phyloP scores from a whole-genome alignment of 2,797 vertebrate genomes.

The Pantherophis alleghaniensis region DNA sequence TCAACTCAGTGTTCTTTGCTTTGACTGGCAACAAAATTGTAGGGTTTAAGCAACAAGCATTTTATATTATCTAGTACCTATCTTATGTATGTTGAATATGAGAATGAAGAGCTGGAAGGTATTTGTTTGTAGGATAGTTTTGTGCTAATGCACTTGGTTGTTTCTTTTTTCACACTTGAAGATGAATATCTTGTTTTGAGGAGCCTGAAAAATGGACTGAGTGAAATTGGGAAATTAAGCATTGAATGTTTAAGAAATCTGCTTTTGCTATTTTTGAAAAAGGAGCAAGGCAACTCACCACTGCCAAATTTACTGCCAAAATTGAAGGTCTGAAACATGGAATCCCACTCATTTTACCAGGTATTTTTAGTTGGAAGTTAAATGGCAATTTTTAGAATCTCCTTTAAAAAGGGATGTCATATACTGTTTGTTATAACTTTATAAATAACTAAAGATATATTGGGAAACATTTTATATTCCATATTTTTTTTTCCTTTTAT shows the following conservation, averaged over 20 bases:
- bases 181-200: background rate
- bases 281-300: background rate
- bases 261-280: background rate
- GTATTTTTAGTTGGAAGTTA: background rate
- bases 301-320: background rate
- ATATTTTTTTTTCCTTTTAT: background rate
- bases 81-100: background rate
- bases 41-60: background rate
- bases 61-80: background rate
- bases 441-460: background rate
- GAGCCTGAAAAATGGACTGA: background rate
- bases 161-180: background rate
- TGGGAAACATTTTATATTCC: background rate
- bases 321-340: background rate
- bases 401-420: background rate
- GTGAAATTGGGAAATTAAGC: background rate
- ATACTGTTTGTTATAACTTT: background rate
- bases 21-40: background rate
- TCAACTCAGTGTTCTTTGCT: background rate
- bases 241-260: background rate
- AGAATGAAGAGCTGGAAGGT: background rate
- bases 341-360: background rate
- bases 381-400: background rate
- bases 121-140: background rate
- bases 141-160: background rate